Conservation (phyloP, 2,797 vertebrate genomes). For the Schizopygopsis pylzovi region DNA sequence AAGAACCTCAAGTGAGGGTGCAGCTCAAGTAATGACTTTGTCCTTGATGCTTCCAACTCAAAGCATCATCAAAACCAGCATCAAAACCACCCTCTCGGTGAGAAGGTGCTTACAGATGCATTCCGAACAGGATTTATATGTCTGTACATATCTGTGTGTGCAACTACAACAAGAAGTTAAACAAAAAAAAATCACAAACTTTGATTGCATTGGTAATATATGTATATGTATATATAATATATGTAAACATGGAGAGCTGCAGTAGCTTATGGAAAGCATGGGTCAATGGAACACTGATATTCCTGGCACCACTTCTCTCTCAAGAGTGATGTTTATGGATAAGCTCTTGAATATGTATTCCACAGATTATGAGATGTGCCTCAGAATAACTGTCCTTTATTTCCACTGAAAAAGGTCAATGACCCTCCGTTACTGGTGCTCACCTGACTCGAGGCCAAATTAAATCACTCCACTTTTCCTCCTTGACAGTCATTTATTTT, state of each 20-base stretch:
- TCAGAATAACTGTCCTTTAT: constrained; percentile 52
- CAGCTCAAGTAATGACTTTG: constrained; percentile 54
- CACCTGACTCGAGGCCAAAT: constrained; percentile 57
- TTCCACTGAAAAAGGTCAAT: constrained; percentile 54
- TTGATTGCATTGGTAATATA: constrained; percentile 53
- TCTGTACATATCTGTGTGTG: constrained; percentile 18
- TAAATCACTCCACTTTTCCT: constrained; percentile 61
- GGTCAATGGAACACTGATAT: constrained; percentile 29
- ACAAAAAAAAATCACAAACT: background rate
- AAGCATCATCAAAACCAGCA: constrained; percentile 32
- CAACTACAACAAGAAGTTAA: constrained; percentile 10
- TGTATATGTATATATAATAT: constrained; percentile 40
- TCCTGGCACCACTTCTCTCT: constrained; percentile 46
- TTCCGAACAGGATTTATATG: background rate
- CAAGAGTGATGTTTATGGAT: constrained; percentile 63
- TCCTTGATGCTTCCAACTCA: background rate
- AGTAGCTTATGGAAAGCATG: constrained; percentile 28
- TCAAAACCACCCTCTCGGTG: background rate
- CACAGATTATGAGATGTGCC: constrained; percentile 58
- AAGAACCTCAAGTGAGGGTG: constrained; percentile 48
- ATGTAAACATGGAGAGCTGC: constrained; percentile 38
- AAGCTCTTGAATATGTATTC: constrained; percentile 64
- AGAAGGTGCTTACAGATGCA: constrained; percentile 1
- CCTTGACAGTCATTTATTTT: constrained; percentile 58
- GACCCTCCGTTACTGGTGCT: constrained; percentile 34